These are phyloP conservation scores for Microctonus hyperodae DNA, from an alignment of 2,888 invertebrate genomes.

Conservation along the genomic window DNA sequence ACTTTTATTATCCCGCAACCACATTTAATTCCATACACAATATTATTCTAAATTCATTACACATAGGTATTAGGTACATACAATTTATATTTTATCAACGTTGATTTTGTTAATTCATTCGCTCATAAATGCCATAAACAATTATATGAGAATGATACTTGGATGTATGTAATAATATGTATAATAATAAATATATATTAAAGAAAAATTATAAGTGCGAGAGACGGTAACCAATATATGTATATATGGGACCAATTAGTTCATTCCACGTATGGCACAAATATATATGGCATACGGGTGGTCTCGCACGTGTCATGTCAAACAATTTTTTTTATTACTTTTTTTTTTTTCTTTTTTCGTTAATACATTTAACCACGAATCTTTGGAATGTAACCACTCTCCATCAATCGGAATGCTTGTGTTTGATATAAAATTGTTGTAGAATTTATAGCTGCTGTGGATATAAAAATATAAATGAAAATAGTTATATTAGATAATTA, in stretches of 20 bases:
- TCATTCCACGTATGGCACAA: slow-evolving; percentile 36
- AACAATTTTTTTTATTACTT: slow-evolving; percentile 20
- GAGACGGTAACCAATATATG: slow-evolving; percentile 26
- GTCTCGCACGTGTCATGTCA: slow-evolving; percentile 43
- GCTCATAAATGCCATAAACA: no score
- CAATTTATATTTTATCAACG: slow-evolving; percentile 12
- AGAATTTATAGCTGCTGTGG: neutral
- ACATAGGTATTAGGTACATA: slow-evolving; percentile 5
- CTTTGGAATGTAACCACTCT: neutral
- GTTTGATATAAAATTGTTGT: neutral
- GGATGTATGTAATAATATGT: no score
- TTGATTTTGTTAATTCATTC: neutral
- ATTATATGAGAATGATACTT: no score
- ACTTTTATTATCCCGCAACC: neutral
- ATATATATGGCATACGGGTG: slow-evolving; percentile 34
- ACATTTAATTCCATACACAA: neutral
- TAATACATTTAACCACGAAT: neutral
- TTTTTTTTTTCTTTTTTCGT: slow-evolving; percentile 23
- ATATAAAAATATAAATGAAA: slow-evolving; percentile 1
- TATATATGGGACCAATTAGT: slow-evolving; percentile 34
- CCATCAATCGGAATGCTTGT: neutral
- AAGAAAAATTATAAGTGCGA: slow-evolving; percentile 18
- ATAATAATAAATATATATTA: no score
- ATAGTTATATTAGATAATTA: neutral
- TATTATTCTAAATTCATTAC: no score